Evolutionary conservation across 2,888 invertebrate species (phyloP).

Genomic region (Oxycera nigricornis): DNA sequence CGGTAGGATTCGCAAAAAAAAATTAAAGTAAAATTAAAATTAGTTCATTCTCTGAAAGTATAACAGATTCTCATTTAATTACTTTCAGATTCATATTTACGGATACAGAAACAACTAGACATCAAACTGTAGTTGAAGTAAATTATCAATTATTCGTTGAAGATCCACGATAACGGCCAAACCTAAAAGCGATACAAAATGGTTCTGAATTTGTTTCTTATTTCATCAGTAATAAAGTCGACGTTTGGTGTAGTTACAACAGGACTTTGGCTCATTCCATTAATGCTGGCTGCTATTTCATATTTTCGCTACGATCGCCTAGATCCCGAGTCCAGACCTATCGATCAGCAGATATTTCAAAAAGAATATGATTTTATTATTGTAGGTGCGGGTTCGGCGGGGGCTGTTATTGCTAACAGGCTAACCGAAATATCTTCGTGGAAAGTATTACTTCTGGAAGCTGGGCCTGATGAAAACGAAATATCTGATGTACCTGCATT

Average conservation of each 20-base stretch:
- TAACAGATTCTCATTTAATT: too few relatives aligned
- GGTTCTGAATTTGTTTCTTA: conserved; percentile 77
- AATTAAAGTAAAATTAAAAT: too few relatives aligned
- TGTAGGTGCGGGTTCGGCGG: conserved; percentile 88
- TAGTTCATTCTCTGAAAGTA: too few relatives aligned
- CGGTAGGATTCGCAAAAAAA: too few relatives aligned
- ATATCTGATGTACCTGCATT: conserved; percentile 86
- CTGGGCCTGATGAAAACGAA: conserved; percentile 88
- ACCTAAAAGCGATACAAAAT: conserved; percentile 59
- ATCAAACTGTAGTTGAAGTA: too few relatives aligned
- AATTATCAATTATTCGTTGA: too few relatives aligned
- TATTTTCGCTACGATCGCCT: conserved; percentile 81
- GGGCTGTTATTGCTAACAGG: conserved; percentile 85
- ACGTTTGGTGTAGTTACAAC: conserved; percentile 79
- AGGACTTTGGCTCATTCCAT: conserved; percentile 83
- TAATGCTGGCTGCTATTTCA: conserved; percentile 81
- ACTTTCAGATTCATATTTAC: too few relatives aligned
- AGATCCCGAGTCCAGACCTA: conserved; percentile 80
- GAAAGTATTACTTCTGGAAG: conserved; percentile 81
- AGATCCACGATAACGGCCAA: neutral
- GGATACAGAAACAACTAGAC: too few relatives aligned
- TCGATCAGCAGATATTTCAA: conserved; percentile 71
- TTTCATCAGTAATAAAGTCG: conserved; percentile 77
- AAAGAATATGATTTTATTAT: conserved; percentile 86
- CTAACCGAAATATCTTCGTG: conserved; percentile 78